phyloP scores from a whole-genome alignment of 2,888 invertebrate species.

The Synanthedon vespiformis region DNA sequence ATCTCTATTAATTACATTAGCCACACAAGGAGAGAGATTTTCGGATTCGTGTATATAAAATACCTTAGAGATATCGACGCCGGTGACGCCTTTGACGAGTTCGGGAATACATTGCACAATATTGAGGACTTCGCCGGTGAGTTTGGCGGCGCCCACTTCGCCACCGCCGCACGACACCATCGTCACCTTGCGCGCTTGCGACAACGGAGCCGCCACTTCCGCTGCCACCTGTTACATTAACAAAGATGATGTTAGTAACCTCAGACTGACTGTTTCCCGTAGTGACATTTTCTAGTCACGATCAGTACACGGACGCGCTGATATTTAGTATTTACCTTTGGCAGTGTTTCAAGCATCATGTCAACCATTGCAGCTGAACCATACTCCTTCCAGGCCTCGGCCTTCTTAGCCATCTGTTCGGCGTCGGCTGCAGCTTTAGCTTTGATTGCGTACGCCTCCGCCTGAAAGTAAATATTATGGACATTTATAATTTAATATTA shows the following conservation, averaged over 20 bases:
- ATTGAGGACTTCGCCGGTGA: conserved; percentile 93
- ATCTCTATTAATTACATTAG: neutral
- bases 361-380: conserved; percentile 96
- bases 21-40: neutral
- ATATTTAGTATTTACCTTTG: conserved; percentile 92
- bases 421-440: conserved; percentile 97
- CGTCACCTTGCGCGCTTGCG: conserved; percentile 94
- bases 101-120: conserved; percentile 94
- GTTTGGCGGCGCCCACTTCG: conserved; percentile 92
- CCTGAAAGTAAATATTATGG: conserved; percentile 37
- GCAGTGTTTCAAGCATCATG: conserved; percentile 95
- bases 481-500: too few relatives aligned
- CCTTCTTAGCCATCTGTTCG: conserved; percentile 97
- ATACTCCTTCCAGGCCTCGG: conserved; percentile 97
- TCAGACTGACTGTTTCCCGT: too few relatives aligned
- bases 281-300: too few relatives aligned
- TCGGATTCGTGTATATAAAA: neutral
- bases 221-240: conserved; percentile 83
- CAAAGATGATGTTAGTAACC: neutral
- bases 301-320: too few relatives aligned
- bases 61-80: conserved; percentile 93
- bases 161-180: conserved; percentile 95
- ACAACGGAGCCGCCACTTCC: conserved; percentile 94
- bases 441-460: conserved; percentile 92
- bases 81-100: conserved; percentile 91